Evolutionary conservation across 2,797 vertebrate genomes (phyloP), one percentile per base, ranked within the genome.

Genomic region (Rhodeus uyekii): DNA sequence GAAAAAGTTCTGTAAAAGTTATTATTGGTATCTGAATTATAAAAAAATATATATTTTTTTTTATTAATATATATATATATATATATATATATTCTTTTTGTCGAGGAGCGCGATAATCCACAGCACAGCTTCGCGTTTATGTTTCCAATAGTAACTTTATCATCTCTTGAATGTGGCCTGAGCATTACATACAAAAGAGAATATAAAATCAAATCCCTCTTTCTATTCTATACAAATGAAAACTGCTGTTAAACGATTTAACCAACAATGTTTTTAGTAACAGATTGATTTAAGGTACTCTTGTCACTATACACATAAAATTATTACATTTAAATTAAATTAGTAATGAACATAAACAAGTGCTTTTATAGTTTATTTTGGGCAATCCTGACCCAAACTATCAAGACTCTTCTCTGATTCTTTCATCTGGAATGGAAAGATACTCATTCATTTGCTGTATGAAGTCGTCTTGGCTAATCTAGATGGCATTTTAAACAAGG

Each of bases 401-500:
- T 44, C 39, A 44, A 44, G 24, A 34, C 32, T 42, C 5, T 27
- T 14, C 42, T 44, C 14, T 27, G 16, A 73, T 64, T 55, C 29
- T 60, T 76, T 60, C 7, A 27, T 69, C 39, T 69, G 68, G 64
- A 69, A 64, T 61, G 19, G 13, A 38, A 77, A 64, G 55, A 58
- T 38, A 34, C 10, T 69, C 24, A 19, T 46, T 32, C 8, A 22
- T 71, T 48, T 12, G 38, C 42, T 53, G 42, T 46, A 58, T 60
- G n/a, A 32, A 61, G 55, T 61, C 74, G 67, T 77, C 74, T 55
- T 32, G 27, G 50, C 38, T 74, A 71, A 80, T 42, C 32, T 16
- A 71, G 32, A 80, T 4, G 16, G 42, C 3, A 32, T 80, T 78
- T 80, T 67, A n/a, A 75, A 68, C 58, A 19, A 44, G 38, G 63